These are phyloP conservation scores for Epinotia demarniana DNA, from an alignment of 2,888 invertebrate genomes.

Conservation along the genomic window DNA sequence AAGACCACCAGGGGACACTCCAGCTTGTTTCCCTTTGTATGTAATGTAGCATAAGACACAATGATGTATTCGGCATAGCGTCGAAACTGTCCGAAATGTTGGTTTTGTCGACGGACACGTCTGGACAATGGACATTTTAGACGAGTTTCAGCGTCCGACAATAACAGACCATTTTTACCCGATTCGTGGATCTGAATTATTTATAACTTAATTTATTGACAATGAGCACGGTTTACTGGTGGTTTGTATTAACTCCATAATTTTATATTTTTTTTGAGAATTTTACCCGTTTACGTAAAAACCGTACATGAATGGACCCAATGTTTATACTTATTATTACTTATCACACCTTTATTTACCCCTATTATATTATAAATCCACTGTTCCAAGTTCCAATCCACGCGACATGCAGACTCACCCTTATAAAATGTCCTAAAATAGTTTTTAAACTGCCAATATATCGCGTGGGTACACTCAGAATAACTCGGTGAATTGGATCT, in stretches of 20 bases:
- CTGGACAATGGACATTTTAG: conserved; percentile 41
- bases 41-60: conserved; percentile 18
- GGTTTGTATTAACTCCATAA: conserved; percentile 11
- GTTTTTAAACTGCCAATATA: too few relatives aligned
- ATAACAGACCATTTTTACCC: conserved; percentile 27
- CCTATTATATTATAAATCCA: too few relatives aligned
- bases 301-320: not conserved
- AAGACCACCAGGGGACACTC: not conserved
- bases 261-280: conserved; percentile 6
- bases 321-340: too few relatives aligned
- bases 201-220: conserved; percentile 28
- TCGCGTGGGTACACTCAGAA: too few relatives aligned
- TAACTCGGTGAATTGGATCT: too few relatives aligned
- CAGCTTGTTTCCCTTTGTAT: not conserved
- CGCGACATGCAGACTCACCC: too few relatives aligned
- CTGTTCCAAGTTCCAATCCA: too few relatives aligned
- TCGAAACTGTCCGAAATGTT: conserved; percentile 35
- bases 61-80: conserved; percentile 33
- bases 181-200: conserved; percentile 26
- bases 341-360: too few relatives aligned
- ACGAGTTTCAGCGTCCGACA: conserved; percentile 33
- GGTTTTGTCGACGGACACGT: conserved; percentile 35
- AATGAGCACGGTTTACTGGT: conserved; percentile 27
- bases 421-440: too few relatives aligned
- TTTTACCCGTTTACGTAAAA: not conserved